Percentiles rank a stretch among this genome's conserved stretches.
These are phyloP conservation scores for Listrodromus nycthemerus DNA, from an alignment of 2,888 invertebrate species.

Conservation along the genomic window DNA sequence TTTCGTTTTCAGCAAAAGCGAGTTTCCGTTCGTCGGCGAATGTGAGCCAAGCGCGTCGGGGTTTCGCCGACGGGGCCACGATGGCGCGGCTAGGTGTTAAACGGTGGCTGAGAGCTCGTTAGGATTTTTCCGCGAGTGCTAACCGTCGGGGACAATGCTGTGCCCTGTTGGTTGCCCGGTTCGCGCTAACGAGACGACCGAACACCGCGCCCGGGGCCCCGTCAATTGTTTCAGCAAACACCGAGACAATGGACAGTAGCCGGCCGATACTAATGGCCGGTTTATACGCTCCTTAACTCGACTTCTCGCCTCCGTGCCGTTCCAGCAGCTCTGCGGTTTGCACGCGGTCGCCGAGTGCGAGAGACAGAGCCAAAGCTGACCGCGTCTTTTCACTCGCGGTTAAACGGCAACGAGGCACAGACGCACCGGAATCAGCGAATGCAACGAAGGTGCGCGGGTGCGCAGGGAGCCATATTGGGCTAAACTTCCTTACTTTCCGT, in stretches of 20 bases:
- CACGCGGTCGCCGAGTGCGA: background rate
- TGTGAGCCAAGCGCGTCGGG: conserved; percentile 29
- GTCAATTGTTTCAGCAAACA: conserved; percentile 81
- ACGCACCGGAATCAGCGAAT: conserved; percentile 19
- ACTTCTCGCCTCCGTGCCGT: conserved; percentile 62
- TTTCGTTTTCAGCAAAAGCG: conserved; percentile 48
- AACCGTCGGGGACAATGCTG: conserved; percentile 81
- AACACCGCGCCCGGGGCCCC: conserved; percentile 72
- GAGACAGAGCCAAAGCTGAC: conserved; percentile 33
- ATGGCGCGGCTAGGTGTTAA: conserved; percentile 68
- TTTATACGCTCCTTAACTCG: conserved; percentile 81
- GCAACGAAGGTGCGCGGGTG: conserved; percentile 16
- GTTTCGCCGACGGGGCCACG: conserved; percentile 17
- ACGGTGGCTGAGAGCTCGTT: conserved; percentile 80
- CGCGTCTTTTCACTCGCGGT: conserved; percentile 47
- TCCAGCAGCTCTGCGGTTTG: conserved; percentile 17
- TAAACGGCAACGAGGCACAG: conserved; percentile 30
- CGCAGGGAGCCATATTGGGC: conserved; percentile 33
- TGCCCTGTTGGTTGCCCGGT: conserved; percentile 74
- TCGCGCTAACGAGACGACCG: conserved; percentile 74
- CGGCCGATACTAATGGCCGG: conserved; percentile 83
- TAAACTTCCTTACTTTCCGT: conserved; percentile 22
- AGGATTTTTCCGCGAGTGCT: conserved; percentile 84
- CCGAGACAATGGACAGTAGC: conserved; percentile 84
- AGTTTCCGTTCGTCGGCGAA: conserved; percentile 23